A percentile compares a stretch with the other conserved stretches of the same genome.
phyloP scores from a whole-genome alignment of 2,888 invertebrate species.

The Balanococcus diminutus region DNA sequence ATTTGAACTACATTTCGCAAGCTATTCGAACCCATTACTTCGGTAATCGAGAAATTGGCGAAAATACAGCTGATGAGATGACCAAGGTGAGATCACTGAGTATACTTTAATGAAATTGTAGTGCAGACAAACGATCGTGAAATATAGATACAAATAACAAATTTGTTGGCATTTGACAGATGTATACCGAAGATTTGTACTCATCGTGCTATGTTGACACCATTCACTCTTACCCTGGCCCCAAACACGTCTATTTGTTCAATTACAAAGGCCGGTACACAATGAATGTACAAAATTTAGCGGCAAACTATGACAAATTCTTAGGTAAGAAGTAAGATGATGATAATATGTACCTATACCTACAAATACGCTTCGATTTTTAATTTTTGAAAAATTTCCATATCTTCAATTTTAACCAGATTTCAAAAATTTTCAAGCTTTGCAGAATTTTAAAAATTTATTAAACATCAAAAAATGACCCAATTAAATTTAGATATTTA shows the following conservation, averaged over 20 bases:
- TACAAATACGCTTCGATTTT: too few species aligned
- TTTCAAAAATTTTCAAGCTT: too few species aligned
- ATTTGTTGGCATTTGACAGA: background rate
- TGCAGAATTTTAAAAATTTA: too few species aligned
- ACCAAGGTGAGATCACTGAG: background rate
- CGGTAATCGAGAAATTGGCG: background rate
- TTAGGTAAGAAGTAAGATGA: too few species aligned
- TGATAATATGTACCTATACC: too few species aligned
- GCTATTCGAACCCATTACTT: background rate
- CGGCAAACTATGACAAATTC: background rate
- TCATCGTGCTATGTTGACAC: background rate
- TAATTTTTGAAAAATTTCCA: too few species aligned
- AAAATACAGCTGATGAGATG: background rate
- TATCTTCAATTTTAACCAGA: too few species aligned
- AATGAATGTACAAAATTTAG: background rate
- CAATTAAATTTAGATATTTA: too few species aligned
- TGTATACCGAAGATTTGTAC: background rate
- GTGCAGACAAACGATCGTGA: too few species aligned
- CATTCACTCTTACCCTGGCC: background rate
- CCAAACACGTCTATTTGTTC: background rate
- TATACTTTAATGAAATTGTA: background rate
- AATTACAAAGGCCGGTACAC: background rate
- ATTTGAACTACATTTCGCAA: conserved; percentile 1
- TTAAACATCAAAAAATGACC: too few species aligned
- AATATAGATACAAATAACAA: too few species aligned